Percentiles rank a stretch among this genome's conserved stretches.
Conservation (phyloP, 1,140 invertebrate genomes). For the Drosophila lowei region DNA sequence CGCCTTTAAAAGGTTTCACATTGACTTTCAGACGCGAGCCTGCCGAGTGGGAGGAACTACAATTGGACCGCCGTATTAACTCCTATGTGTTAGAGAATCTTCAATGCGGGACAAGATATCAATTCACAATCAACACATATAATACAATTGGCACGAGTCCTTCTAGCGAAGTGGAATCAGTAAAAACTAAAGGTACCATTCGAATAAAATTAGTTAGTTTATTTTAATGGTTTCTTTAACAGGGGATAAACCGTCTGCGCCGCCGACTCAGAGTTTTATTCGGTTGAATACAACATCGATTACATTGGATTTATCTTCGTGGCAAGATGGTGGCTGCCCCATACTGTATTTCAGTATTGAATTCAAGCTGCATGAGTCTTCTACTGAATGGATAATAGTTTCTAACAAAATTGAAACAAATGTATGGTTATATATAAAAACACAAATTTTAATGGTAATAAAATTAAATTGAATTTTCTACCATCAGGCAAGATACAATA, state of each 20-base stretch:
- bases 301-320: constrained; percentile 86
- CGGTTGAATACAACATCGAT: constrained; percentile 86
- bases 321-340: constrained; percentile 88
- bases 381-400: constrained; percentile 84
- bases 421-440: constrained; percentile 33
- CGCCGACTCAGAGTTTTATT: constrained; percentile 84
- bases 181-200: constrained; percentile 84
- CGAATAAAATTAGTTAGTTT: too few relatives aligned
- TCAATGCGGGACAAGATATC: constrained; percentile 89
- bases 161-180: constrained; percentile 85
- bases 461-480: neutral
- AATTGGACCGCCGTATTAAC: constrained; percentile 86
- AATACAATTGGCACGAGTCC: constrained; percentile 89
- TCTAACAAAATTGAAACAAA: constrained; percentile 84
- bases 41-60: constrained; percentile 86
- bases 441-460: neutral
- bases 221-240: constrained; percentile 41
- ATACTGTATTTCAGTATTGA: constrained; percentile 87
- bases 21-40: constrained; percentile 86
- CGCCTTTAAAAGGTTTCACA: constrained; percentile 87
- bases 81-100: constrained; percentile 87
- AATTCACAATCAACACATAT: constrained; percentile 87
- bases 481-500: constrained; percentile 82
- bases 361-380: constrained; percentile 84
- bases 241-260: constrained; percentile 85